Evolutionary conservation across 2,888 invertebrate species (phyloP).

Genomic region (Thumatha senex): DNA sequence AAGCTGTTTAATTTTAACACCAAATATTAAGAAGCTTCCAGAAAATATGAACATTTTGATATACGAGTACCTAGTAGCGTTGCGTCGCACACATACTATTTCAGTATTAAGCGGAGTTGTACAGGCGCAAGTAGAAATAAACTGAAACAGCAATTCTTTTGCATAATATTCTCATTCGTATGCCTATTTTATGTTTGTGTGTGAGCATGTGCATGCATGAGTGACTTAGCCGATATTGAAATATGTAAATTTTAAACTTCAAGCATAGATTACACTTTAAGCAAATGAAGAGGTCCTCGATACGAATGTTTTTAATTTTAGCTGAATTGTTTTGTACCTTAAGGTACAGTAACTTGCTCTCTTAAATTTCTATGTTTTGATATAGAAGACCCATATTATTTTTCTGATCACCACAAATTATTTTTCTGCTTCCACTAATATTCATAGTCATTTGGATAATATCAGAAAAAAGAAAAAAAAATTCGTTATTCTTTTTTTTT

Average conservation of each 20-base stretch:
- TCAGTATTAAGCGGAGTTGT: constrained; percentile 30
- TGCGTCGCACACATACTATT: constrained; percentile 9
- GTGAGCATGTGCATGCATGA: constrained; percentile 1
- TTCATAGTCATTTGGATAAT: too few species aligned
- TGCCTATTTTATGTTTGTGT: constrained; percentile 39
- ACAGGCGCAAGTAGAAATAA: constrained; percentile 30
- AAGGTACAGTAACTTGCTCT: too few species aligned
- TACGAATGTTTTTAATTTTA: too few species aligned
- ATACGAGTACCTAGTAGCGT: not conserved
- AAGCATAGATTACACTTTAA: too few species aligned
- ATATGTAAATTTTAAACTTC: not conserved
- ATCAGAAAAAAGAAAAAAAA: too few species aligned
- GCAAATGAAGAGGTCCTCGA: too few species aligned
- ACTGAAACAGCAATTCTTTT: constrained; percentile 51
- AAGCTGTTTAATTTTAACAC: constrained; percentile 8
- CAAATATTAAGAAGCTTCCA: not conserved
- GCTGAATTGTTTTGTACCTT: too few species aligned
- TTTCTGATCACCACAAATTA: too few species aligned
- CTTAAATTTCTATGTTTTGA: too few species aligned
- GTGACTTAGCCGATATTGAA: constrained; percentile 1
- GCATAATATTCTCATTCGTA: constrained; percentile 66
- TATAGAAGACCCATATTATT: too few species aligned
- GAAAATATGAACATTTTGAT: constrained; percentile 5
- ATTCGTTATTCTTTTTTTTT: too few species aligned
- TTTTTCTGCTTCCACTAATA: too few species aligned